Evolutionary conservation across 2,113 vertebrate genomes (phyloP), one percentile per base, ranked within the genome.

Genomic region (Hirundichthys speculiger): DNA sequence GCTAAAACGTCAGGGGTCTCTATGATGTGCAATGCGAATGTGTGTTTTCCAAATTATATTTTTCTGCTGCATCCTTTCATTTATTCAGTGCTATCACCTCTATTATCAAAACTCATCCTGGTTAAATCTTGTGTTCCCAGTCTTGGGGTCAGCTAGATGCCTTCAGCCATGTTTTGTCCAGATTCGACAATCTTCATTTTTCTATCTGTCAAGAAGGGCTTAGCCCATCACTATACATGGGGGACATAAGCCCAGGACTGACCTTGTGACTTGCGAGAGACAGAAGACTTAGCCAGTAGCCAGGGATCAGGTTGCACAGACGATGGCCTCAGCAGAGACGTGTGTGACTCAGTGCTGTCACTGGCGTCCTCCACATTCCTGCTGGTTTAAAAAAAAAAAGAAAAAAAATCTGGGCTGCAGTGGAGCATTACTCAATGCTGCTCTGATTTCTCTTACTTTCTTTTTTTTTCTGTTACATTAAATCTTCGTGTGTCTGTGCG

Each of bases 281-380:
- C 69, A 63, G 73, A 66, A 83, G 77, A 75, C 64, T 76, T 55
- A 77, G 73, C 83, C 79, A 79, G 86, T 81, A 79, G 81, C 75
- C 69, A 77, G 84, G 76, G 87, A 89, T 91, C 83, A 85, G 76
- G 87, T 87, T 91, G 83, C 86, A 86, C 70, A 67, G 84, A 80
- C 79, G 75, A 74, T 62, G 75, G 79, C 77, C 79, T 80, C 73
- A 64, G 73, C 61, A 64, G 72, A 56, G 67, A 74, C 52, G 69
- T 74, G 69, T 86, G 85, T 82, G 79, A 86, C 79, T 90, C 79
- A 77, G 75, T 84, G 83, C 79, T 82, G 77, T 86, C 82, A 80
- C 69, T 58, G 66, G 69, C 75, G 66, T 84, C 85, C 77, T 83
- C 79, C 75, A 84, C 77, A 79, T 80, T 79, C 69, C 73, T 19